These are phyloP conservation scores for Barbus barbus DNA, from an alignment of 2,113 vertebrate species.

Conservation along the genomic window DNA sequence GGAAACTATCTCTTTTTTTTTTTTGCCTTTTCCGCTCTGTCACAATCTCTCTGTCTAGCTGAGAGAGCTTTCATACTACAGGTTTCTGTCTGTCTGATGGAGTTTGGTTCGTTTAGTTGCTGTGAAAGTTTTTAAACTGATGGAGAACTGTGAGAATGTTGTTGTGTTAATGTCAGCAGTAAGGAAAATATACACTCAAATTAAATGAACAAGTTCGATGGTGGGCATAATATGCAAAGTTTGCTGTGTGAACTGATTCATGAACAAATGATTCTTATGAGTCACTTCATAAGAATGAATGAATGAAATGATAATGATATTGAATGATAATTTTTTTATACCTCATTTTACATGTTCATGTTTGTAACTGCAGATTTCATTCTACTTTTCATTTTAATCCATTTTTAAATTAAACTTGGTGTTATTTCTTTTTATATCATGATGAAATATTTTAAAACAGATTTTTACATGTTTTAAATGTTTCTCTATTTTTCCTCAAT, in stretches of 20 bases:
- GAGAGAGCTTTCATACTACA: background rate
- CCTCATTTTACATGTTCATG: too few species aligned
- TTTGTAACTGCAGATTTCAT: background rate
- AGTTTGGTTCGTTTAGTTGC: background rate
- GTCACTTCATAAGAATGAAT: background rate
- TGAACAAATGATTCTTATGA: background rate
- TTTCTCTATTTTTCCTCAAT: too few species aligned
- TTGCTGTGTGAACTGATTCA: background rate
- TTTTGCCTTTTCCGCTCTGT: conserved; percentile 67
- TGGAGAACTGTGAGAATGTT: background rate
- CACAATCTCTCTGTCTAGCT: conserved; percentile 45
- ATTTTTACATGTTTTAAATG: background rate
- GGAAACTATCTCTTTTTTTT: conserved; percentile 73
- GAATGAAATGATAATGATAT: too few species aligned
- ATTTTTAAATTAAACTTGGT: background rate
- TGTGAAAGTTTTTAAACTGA: background rate
- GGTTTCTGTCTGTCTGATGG: background rate
- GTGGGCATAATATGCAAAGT: background rate
- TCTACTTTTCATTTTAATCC: background rate
- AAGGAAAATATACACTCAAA: background rate
- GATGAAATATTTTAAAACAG: background rate
- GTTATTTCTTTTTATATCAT: background rate
- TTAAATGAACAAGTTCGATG: background rate
- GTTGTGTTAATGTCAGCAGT: background rate
- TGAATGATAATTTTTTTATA: too few species aligned